These are phyloP conservation scores for Drosophila helvetica DNA, from an alignment of 2,888 invertebrate species.

Conservation along the genomic window DNA sequence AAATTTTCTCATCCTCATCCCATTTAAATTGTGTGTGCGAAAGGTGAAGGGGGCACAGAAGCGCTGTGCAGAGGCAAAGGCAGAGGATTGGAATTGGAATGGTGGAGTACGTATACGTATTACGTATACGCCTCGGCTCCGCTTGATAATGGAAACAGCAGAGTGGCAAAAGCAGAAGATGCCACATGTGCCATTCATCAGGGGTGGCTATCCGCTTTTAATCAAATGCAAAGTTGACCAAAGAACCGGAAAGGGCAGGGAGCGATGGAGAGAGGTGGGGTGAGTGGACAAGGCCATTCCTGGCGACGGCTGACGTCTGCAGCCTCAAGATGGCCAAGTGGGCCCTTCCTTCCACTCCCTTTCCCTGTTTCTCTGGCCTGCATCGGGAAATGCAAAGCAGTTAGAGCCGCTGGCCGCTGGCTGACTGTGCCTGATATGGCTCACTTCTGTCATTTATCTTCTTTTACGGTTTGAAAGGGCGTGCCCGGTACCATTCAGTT, in stretches of 20 bases:
- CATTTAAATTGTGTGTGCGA: conserved; percentile 14
- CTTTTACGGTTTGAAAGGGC: conserved; percentile 68
- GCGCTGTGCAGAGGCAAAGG: conserved; percentile 3
- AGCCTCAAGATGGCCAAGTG: conserved; percentile 68
- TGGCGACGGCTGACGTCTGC: conserved; percentile 58
- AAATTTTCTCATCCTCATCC: conserved; percentile 20
- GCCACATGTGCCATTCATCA: conserved; percentile 53
- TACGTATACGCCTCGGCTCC: conserved; percentile 28
- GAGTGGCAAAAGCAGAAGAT: conserved; percentile 12
- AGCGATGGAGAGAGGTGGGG: neutral
- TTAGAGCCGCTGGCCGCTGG: conserved; percentile 25
- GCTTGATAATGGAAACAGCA: conserved; percentile 20
- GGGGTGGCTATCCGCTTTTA: conserved; percentile 60
- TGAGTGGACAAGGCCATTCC: conserved; percentile 8
- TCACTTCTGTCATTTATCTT: conserved; percentile 79
- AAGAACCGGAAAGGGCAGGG: neutral
- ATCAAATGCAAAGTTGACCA: conserved; percentile 70
- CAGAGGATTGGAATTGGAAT: conserved; percentile 12
- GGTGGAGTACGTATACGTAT: conserved; percentile 22
- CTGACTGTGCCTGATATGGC: conserved; percentile 73
- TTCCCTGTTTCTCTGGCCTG: conserved; percentile 6
- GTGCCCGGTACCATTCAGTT: conserved; percentile 66
- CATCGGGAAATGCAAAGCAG: conserved; percentile 42
- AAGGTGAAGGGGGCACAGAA: conserved; percentile 37
- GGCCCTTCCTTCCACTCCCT: conserved; percentile 11